Evolutionary conservation across 1,140 invertebrate species (phyloP), one percentile per base, ranked within the genome.

Genomic region (Sinonovacula constricta): DNA sequence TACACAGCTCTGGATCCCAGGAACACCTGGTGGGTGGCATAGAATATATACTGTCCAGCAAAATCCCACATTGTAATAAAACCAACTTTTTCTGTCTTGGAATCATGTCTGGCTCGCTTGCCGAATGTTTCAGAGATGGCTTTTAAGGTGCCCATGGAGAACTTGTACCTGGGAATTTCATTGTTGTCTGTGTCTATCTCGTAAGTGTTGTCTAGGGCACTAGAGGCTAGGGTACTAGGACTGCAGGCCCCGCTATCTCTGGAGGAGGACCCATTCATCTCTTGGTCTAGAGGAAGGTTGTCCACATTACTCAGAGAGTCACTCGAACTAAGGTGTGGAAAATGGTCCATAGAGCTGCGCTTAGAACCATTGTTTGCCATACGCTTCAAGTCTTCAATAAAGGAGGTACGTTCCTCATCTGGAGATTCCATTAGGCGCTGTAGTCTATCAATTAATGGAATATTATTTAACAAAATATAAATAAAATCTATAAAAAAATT

Each of bases 41-140:
- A 78, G 45, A 78, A 78, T 33, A 69, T 69, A 26, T 36, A 69
- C 56, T 78, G 66, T 24, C 75, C 75, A 12, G 75, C 75, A 53
- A 78, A 78, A 62, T 78, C 75, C 75, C 75, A 69, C 67, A 78
- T 63, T 0, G 66, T 68, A 28, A 78, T 63, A 51, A 78, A 63
- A 14, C 66, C 66, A 53, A 65, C 18, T 2, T 51, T 56, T 26
- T 54, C 57, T 10, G 33, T 60, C 51, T 69, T 78, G 0, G 31
- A 31, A 33, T 74, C 49, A 22, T 56, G 62, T 1, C 63, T 15
- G 30, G 53, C 65, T 59, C 72, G 31, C 7, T 45, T 45, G 14
- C 72, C 72, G 59, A 76, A 76, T n/a, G 72, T 67, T 18, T 24
- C 39, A 30, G 63, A 59, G 12, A 76, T 67, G 7, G 56, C 26